Percentiles rank a stretch among this genome's conserved stretches.
Evolutionary conservation across 1,140 invertebrate genomes (phyloP).

Genomic region (Cydia amplana): DNA sequence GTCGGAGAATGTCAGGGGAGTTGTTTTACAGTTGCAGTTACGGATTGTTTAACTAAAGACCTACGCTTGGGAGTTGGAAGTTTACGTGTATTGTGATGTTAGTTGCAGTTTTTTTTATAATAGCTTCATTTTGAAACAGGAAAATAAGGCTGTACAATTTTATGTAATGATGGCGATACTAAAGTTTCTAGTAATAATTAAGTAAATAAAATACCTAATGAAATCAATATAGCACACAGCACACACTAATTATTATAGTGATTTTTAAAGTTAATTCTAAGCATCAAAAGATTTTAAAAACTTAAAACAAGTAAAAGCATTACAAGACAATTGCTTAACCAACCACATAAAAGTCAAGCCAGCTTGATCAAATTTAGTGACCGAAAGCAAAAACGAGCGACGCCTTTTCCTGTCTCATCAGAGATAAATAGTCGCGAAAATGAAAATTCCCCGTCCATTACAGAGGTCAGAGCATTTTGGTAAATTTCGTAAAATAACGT

Average conservation of each 20-base stretch:
- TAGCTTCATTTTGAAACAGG: no score
- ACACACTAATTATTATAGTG: no score
- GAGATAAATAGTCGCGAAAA: background rate
- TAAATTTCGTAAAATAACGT: slow-evolving; percentile 13
- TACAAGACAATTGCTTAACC: background rate
- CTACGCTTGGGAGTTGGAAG: background rate
- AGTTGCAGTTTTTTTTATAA: background rate
- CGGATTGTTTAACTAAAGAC: slow-evolving; percentile 16
- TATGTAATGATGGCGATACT: no score
- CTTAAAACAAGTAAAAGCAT: background rate
- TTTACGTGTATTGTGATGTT: background rate
- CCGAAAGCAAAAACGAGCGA: background rate
- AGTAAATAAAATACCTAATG: no score
- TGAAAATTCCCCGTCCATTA: slow-evolving; percentile 3
- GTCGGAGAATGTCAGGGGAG: background rate
- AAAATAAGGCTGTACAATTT: no score
- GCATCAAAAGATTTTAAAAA: background rate
- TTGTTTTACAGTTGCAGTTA: background rate
- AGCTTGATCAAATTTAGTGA: background rate
- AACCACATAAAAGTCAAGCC: background rate
- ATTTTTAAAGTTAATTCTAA: no score
- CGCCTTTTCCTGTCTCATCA: background rate
- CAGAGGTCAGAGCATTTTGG: slow-evolving; percentile 16
- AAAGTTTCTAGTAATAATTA: no score
- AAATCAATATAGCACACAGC: no score